phyloP scores from a whole-genome alignment of 1,140 invertebrate species.

The Danaus plexippus region DNA sequence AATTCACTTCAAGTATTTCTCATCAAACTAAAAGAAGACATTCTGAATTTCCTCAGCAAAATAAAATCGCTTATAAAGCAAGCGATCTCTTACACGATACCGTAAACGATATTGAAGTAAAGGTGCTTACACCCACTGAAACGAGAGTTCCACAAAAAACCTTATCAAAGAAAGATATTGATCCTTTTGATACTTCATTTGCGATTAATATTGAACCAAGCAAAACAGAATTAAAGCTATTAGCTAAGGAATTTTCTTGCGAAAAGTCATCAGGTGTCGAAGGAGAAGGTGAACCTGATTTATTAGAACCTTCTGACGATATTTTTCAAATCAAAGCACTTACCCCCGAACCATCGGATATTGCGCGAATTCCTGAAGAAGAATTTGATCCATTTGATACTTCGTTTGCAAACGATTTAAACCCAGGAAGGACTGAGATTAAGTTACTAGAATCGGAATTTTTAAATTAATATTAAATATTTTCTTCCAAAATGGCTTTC shows the following conservation, averaged over 20 bases:
- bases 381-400: conserved; percentile 86
- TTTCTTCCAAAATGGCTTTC: conserved; percentile 71
- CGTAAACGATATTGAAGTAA: conserved; percentile 73
- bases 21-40: conserved; percentile 58
- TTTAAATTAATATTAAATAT: conserved; percentile 53
- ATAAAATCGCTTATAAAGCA: conserved; percentile 33
- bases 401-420: conserved; percentile 80
- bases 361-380: conserved; percentile 47
- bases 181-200: conserved; percentile 89
- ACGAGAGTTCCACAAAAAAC: conserved; percentile 48
- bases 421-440: conserved; percentile 83
- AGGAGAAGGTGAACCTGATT: conserved; percentile 45
- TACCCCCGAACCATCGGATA: conserved; percentile 73
- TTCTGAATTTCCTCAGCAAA: conserved; percentile 57
- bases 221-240: conserved; percentile 80
- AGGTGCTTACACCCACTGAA: conserved; percentile 73
- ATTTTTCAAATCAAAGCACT: conserved; percentile 78
- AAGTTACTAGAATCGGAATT: conserved; percentile 83
- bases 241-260: conserved; percentile 79
- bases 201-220: conserved; percentile 78
- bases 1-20: conserved; percentile 68
- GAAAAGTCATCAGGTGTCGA: conserved; percentile 47
- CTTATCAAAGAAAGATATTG: conserved; percentile 67
- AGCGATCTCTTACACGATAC: conserved; percentile 74
- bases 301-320: conserved; percentile 74